These are phyloP conservation scores for Pionites leucogaster DNA, from an alignment of 2,113 vertebrate genomes.

Conservation along the genomic window DNA sequence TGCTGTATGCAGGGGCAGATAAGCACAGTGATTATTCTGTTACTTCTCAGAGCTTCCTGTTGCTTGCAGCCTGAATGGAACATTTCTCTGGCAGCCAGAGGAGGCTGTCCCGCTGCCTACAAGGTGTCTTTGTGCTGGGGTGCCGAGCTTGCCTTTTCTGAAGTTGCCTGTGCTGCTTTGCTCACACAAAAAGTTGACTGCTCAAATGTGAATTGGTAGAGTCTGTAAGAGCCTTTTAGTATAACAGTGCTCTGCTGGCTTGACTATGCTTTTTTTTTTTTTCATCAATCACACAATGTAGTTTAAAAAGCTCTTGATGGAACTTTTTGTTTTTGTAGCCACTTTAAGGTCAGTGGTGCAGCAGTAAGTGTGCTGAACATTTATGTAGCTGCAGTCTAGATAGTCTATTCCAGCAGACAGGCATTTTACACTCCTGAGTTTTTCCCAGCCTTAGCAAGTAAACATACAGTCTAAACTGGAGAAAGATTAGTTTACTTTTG, in stretches of 20 bases:
- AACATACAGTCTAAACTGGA: not conserved
- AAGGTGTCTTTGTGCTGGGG: not conserved
- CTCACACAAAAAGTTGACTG: not conserved
- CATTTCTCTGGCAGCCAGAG: not conserved
- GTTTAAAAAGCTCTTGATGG: not conserved
- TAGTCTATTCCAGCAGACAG: not conserved
- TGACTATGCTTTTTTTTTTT: not conserved
- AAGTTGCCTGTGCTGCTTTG: not conserved
- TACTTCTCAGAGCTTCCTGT: not conserved
- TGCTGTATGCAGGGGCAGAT: not conserved
- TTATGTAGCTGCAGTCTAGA: not conserved
- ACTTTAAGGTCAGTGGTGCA: not conserved
- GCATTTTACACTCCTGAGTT: not conserved
- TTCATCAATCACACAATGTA: not conserved
- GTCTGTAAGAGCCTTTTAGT: not conserved
- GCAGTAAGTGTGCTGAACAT: not conserved
- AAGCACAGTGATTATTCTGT: not conserved
- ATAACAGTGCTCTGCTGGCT: not conserved
- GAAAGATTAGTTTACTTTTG: constrained; percentile 46
- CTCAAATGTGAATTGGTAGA: not conserved
- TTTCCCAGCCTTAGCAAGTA: not conserved
- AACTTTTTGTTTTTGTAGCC: not conserved
- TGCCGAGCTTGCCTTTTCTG: not conserved
- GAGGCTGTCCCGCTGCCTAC: not conserved
- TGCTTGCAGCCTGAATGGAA: not conserved